Evolutionary conservation across 1,140 invertebrate genomes (phyloP), one percentile per base, ranked within the genome.

Genomic region (Pseudomyrmex gracilis): DNA sequence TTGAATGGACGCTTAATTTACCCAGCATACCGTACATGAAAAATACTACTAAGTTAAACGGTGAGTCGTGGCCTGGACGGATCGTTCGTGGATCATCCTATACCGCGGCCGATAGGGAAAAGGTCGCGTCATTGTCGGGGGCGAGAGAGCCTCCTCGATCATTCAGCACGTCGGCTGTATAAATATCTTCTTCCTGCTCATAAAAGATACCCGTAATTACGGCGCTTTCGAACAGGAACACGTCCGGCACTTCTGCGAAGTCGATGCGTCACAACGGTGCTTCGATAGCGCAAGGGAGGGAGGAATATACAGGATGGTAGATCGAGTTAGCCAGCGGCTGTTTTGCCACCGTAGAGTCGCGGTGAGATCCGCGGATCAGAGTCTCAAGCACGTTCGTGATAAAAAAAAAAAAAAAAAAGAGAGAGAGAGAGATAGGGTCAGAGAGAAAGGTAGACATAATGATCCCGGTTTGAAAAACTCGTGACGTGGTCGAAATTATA

Each of bases 141-240:
- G 49, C 87, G 87, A 90, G 90, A 85, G 88, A 85, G 89, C 91
- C 91, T 92, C 91, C 91, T 93, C 90, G 92, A 94, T 94, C 93
- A 93, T 93, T 89, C 89, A 85, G 87, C 88, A 89, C 90, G 91
- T 93, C 92, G 91, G 90, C 92, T 94, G 93, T 92, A 92, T 93
- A 94, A 94, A 94, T 93, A 94, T 93, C 91, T 90, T 89, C 86
- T 92, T 92, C 89, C 90, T 91, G 90, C 86, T 89, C 89, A 92
- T 93, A 92, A 91, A 89, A 93, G 91, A 92, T 93, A 92, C 90
- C 90, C 89, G 90, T 92, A 92, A 93, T 93, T 93, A 93, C 90
- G 86, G 87, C 89, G 89, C 90, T 90, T 91, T 90, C 88, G 84
- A 89, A 74, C 90, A 84, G 87, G 88, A 92, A 92, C 91, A 91